Percentiles rank a stretch among this genome's conserved stretches.
phyloP scores from a whole-genome alignment of 2,797 vertebrate species.

The Antennarius maculatus region DNA sequence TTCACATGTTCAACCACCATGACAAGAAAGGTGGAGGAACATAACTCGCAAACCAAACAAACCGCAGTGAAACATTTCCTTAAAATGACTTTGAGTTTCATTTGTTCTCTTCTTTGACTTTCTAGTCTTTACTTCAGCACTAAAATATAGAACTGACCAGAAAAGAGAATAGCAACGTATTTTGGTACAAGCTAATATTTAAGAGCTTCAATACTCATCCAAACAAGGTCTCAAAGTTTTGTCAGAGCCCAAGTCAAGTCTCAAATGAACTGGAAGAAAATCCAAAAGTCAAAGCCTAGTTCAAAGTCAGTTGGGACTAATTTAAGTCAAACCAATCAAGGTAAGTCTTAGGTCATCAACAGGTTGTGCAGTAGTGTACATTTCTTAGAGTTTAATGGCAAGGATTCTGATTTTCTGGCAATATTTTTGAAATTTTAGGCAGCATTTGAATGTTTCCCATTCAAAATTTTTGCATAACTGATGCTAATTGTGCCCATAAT shows the following conservation, averaged over 20 bases:
- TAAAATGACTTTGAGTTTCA: slow-evolving; percentile 43
- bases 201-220: background rate
- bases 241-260: background rate
- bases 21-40: slow-evolving; percentile 38
- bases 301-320: too few species aligned
- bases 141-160: background rate
- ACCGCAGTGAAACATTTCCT: slow-evolving; percentile 46
- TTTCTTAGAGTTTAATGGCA: too few species aligned
- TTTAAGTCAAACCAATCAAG: too few species aligned
- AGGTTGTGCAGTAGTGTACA: too few species aligned
- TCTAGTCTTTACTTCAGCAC: background rate
- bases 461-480: too few species aligned
- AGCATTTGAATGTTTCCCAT: too few species aligned
- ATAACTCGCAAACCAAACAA: slow-evolving; percentile 56
- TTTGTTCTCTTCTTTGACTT: slow-evolving; percentile 6
- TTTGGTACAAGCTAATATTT: background rate
- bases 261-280: too few species aligned
- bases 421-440: too few species aligned
- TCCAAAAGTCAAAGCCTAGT: too few species aligned
- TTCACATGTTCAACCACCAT: slow-evolving; percentile 48
- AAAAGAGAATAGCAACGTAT: background rate
- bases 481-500: too few species aligned
- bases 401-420: too few species aligned
- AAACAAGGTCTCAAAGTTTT: background rate
- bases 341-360: background rate